A percentile compares a stretch with the other conserved stretches of the same genome.
phyloP scores from a whole-genome alignment of 2,113 vertebrate species.

The Cebus imitator region DNA sequence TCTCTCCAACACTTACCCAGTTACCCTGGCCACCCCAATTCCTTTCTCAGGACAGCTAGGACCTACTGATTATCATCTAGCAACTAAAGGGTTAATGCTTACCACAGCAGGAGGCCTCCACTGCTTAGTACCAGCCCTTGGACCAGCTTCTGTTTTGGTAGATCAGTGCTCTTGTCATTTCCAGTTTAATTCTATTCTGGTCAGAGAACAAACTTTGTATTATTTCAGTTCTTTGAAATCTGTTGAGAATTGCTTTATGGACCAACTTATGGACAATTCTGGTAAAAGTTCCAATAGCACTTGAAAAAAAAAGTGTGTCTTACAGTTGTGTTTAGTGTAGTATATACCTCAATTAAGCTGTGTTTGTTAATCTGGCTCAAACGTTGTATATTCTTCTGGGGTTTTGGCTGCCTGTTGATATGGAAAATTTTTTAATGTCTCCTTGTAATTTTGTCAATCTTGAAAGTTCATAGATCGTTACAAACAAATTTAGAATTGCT shows the following conservation, averaged over 20 bases:
- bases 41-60: not conserved
- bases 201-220: slow-evolving; percentile 9
- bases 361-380: slow-evolving; percentile 32
- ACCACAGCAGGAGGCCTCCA: not conserved
- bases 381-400: not conserved
- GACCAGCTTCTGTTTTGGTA: slow-evolving; percentile 39
- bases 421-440: not conserved
- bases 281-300: not conserved
- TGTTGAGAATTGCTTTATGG: slow-evolving; percentile 4
- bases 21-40: not conserved
- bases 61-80: not conserved
- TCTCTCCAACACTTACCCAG: not conserved
- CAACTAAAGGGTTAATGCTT: slow-evolving; percentile 20
- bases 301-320: slow-evolving; percentile 32
- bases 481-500: slow-evolving; percentile 22
- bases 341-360: not conserved
- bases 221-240: not conserved
- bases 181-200: slow-evolving; percentile 15
- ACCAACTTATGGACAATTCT: not conserved
- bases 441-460: not conserved
- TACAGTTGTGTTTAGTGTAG: not conserved
- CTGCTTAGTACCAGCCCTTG: not conserved
- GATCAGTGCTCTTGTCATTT: slow-evolving; percentile 15
- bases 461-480: slow-evolving; percentile 31
- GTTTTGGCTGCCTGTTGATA: not conserved